Base-by-base conservation (phyloP, 2,797 vertebrate genomes). In the Onychomys leucogaster region DNA sequence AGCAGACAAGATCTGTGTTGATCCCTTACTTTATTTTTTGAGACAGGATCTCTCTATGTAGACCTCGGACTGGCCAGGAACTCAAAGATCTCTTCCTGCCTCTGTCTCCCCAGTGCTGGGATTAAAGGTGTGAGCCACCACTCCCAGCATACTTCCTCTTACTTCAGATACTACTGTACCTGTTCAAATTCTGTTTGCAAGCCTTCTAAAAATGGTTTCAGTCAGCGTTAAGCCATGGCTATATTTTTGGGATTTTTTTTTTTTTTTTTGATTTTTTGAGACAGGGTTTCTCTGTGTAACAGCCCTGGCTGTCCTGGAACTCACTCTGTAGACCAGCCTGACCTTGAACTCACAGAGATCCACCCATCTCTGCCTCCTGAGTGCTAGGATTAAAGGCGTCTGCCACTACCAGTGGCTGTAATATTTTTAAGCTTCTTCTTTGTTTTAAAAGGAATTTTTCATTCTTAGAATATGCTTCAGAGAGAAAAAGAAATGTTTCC, bases 401-500 rank as follows among this genome's bases (percentile, higher is more conserved):
- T 14, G 14, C 32, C 32, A 67, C 32, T 65, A 6, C 5, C 65
- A 67, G 14, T 32, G 67, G 52, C 29, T 90, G 7, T 89, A 59
- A 73, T 90, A 88, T 93, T 95, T 43, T 25, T 46, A 90, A 82
- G 96, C 5, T 92, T 93, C 93, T 93, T 55, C 0, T 41, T 14
- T 77, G 2, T 90, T 89, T 91, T 78, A 85, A 71, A 37, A 63
- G 69, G 85, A 27, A 93, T 93, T 80, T 46, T 57, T 94, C 0
- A 1, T 97, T 94, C 59, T 88, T 90, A 59, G 95, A 86, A 57
- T 81, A 73, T 76, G 43, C 73, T 88, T 67, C 86, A 85, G 41
- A 95, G 82, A 41, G 34, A 91, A 61, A 96, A 88, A 71, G 71
- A 88, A n/a, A n/a, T 19, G 2, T 92, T 96, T 96, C 92, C 59